Evolutionary conservation across 2,113 vertebrate species (phyloP).

Genomic region (Thryonomys swinderianus): DNA sequence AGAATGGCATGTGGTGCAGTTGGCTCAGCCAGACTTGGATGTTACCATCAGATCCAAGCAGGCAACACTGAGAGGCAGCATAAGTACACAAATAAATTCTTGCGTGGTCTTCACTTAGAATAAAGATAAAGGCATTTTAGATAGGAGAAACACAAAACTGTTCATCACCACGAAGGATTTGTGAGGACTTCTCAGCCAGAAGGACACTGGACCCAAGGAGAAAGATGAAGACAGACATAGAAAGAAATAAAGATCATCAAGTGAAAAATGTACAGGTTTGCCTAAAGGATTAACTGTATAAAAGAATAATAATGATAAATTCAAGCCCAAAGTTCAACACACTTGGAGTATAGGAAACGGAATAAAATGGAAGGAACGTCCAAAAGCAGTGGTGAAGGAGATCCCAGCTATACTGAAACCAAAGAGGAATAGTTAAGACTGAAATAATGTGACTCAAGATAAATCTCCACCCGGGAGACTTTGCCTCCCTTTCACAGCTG

Average conservation of each 20-base stretch:
- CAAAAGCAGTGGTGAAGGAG: neutral
- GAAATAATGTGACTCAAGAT: neutral
- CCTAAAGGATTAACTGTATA: neutral
- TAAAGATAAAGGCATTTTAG: neutral
- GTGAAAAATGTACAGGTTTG: neutral
- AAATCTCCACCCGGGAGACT: neutral
- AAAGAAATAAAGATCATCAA: constrained; percentile 23
- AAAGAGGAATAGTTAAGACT: neutral
- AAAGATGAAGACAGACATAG: constrained; percentile 43
- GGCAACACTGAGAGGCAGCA: neutral
- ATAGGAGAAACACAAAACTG: neutral
- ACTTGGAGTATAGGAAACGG: neutral
- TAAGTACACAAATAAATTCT: neutral
- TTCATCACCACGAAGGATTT: constrained; percentile 1
- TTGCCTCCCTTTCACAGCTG: neutral
- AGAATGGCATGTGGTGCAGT: no score
- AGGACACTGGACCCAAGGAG: neutral
- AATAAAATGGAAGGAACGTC: neutral
- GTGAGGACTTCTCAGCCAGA: neutral
- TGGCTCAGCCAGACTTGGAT: no score
- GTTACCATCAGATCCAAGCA: no score
- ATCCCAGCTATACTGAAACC: neutral
- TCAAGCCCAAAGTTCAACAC: neutral
- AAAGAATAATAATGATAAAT: neutral
- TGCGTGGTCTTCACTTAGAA: neutral